A percentile compares a stretch with the other conserved stretches of the same genome.
Evolutionary conservation across 2,113 vertebrate species (phyloP).

Genomic region (Plectropomus leopardus): DNA sequence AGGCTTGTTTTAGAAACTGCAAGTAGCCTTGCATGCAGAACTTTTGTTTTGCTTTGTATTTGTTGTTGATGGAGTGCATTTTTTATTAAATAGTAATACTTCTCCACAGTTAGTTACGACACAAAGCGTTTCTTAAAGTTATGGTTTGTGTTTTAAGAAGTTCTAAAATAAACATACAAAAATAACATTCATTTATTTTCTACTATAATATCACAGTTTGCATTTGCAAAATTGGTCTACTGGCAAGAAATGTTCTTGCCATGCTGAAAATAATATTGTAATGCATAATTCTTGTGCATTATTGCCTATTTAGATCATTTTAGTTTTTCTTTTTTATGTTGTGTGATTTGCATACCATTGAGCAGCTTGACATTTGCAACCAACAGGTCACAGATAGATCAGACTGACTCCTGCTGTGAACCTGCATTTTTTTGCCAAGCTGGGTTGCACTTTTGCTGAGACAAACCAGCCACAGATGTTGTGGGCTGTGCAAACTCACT

Average conservation of each 20-base stretch:
- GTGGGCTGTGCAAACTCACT: conserved; percentile 9
- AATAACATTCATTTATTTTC: background rate
- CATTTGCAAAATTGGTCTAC: background rate
- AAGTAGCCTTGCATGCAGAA: background rate
- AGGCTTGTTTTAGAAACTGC: background rate
- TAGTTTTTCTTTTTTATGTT: background rate
- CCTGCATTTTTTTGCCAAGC: conserved; percentile 6
- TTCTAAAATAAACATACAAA: background rate
- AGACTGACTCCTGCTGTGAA: background rate
- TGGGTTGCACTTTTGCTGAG: conserved; percentile 25
- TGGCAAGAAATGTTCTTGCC: background rate
- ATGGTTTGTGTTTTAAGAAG: background rate
- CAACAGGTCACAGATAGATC: conserved; percentile 23
- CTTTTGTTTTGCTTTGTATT: background rate
- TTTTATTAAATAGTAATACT: background rate
- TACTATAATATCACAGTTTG: background rate
- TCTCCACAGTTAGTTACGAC: background rate
- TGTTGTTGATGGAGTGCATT: background rate
- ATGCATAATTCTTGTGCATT: background rate
- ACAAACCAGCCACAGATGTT: conserved; percentile 23
- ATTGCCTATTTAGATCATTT: background rate
- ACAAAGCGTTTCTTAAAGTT: background rate
- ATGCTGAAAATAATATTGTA: background rate
- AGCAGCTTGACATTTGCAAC: conserved; percentile 26
- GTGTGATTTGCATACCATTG: background rate